Evolutionary conservation across 2,888 invertebrate genomes (phyloP).

Genomic region (Tachystola acroxantha): DNA sequence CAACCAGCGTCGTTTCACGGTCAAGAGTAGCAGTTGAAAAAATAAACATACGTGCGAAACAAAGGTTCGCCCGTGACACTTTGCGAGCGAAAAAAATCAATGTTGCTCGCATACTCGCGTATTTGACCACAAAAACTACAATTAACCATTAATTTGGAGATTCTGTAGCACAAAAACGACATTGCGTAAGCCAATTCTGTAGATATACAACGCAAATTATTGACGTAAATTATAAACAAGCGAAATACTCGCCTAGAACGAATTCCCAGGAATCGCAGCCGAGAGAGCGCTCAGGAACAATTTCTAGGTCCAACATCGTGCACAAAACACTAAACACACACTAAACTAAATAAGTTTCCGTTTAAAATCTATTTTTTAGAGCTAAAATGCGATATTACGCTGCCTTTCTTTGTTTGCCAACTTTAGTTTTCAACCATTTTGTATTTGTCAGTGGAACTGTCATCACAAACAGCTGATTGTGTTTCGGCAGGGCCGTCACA

Average conservation of each 20-base stretch:
- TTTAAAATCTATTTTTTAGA: conserved; percentile 54
- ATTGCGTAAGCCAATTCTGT: conserved; percentile 67
- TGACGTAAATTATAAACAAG: conserved; percentile 69
- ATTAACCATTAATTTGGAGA: neutral
- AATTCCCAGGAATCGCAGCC: conserved; percentile 99
- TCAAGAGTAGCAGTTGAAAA: conserved; percentile 66
- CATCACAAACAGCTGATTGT: conserved; percentile 80
- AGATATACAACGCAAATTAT: conserved; percentile 75
- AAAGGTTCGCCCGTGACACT: conserved; percentile 52
- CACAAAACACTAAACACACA: conserved; percentile 88
- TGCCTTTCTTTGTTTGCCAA: conserved; percentile 78
- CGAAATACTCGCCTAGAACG: conserved; percentile 88
- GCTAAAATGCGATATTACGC: conserved; percentile 66
- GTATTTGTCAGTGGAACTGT: conserved; percentile 77
- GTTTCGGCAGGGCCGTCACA: conserved; percentile 62
- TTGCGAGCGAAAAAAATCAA: conserved; percentile 58
- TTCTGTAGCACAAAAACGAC: conserved; percentile 29
- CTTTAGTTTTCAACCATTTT: conserved; percentile 79
- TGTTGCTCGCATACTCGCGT: conserved; percentile 20
- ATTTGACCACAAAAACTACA: neutral
- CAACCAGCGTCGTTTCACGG: conserved; percentile 59
- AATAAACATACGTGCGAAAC: conserved; percentile 46
- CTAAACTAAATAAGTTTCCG: conserved; percentile 77
- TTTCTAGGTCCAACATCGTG: conserved; percentile 97
- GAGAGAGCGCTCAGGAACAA: conserved; percentile 95